Percentiles rank a stretch among this genome's conserved stretches.
Evolutionary conservation across 2,113 vertebrate genomes (phyloP).

Genomic region (Orthonyx spaldingii): DNA sequence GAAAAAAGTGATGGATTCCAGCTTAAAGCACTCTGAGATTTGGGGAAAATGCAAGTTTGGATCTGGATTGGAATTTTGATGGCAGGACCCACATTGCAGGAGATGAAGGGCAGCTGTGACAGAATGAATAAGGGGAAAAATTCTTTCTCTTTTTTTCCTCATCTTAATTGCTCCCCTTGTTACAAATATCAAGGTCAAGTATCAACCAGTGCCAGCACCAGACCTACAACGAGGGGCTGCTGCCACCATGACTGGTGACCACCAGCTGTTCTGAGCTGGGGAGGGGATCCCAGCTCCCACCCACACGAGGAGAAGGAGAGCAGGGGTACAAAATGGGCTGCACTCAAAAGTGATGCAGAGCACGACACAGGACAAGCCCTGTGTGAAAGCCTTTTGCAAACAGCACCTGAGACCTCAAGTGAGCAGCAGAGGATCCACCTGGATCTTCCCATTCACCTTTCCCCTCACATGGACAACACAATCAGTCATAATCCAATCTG

Average conservation of each 20-base stretch:
- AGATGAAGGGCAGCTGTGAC: neutral
- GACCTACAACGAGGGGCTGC: fast-evolving
- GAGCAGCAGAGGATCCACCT: neutral
- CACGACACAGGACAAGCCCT: fast-evolving
- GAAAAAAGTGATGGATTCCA: neutral
- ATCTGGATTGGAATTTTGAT: neutral
- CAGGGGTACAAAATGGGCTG: neutral
- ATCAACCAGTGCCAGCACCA: neutral
- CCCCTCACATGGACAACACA: neutral
- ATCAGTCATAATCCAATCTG: neutral
- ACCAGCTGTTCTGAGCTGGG: neutral
- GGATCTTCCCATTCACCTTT: neutral
- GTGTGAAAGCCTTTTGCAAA: neutral
- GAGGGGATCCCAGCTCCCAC: neutral
- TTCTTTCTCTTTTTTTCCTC: neutral
- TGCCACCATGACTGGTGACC: fast-evolving
- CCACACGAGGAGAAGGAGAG: neutral
- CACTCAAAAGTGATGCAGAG: neutral
- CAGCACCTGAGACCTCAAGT: neutral
- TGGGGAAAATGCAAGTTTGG: neutral
- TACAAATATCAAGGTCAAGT: neutral
- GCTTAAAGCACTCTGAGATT: neutral
- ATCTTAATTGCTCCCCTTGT: neutral
- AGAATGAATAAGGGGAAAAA: neutral
- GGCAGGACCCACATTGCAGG: neutral